Conservation (phyloP, 2,113 vertebrate genomes). For the Oryzias celebensis region DNA sequence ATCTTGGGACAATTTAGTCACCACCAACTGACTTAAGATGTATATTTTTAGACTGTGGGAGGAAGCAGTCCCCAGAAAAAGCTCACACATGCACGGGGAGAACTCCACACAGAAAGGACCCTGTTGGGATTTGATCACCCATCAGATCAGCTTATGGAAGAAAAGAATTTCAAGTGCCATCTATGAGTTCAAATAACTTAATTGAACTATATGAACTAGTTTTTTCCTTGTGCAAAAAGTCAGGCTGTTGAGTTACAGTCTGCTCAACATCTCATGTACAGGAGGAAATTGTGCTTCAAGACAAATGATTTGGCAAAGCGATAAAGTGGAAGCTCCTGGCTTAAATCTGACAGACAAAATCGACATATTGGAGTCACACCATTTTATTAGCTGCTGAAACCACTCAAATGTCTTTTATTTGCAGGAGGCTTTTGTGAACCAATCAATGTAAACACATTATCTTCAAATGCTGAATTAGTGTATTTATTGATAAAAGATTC, state of each 20-base stretch:
- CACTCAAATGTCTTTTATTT: conserved; percentile 50
- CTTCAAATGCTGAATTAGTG: conserved; percentile 35
- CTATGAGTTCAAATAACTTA: conserved; percentile 22
- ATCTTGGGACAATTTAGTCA: too few species aligned
- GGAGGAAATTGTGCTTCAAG: not conserved
- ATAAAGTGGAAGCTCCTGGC: conserved; percentile 11
- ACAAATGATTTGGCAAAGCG: not conserved
- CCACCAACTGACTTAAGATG: too few species aligned
- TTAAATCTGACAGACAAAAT: conserved; percentile 8
- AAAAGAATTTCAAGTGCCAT: conserved; percentile 26
- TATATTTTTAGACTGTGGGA: too few species aligned
- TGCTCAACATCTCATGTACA: conserved; percentile 20
- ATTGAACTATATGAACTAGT: conserved; percentile 10
- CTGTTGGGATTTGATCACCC: too few species aligned
- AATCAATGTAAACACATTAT: conserved; percentile 48
- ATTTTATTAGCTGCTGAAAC: conserved; percentile 33
- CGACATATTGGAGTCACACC: conserved; percentile 18
- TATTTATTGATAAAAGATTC: conserved; percentile 37
- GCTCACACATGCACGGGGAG: too few species aligned
- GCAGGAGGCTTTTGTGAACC: conserved; percentile 47
- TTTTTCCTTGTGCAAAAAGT: conserved; percentile 34
- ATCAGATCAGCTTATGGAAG: not conserved
- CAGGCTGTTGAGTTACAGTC: conserved; percentile 27
- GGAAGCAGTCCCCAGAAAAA: too few species aligned
- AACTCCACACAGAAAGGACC: too few species aligned